Base-by-base conservation (phyloP, 2,113 vertebrate genomes). In the Aspiorhynchus laticeps region DNA sequence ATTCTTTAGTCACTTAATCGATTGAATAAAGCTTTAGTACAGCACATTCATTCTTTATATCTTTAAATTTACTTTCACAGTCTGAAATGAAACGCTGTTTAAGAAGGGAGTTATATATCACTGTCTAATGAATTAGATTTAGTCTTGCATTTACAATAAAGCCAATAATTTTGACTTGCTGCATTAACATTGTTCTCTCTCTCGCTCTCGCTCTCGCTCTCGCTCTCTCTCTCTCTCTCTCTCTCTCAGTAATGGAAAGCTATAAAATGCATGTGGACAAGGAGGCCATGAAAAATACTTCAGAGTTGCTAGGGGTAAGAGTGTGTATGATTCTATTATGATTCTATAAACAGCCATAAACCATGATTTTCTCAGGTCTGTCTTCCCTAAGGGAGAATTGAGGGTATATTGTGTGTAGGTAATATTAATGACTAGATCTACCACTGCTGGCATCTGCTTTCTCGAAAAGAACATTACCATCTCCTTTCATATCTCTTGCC, bases 181-280 rank as follows among this genome's bases (percentile, higher is more conserved):
- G 7, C 14, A 46, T 41, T 15, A 38, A 80, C 31, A n/a, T 43
- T 65, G 19, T 41, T 56, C 11, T 61, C 7, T 48, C n/a, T n/a
- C n/a, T n/a, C n/a, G n/a, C n/a, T n/a, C n/a, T n/a, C n/a, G n/a
- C n/a, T n/a, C n/a, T n/a, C n/a, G n/a, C n/a, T 26, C 5, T 51
- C 4, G 24, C 38, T 31, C 80, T 75, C 51, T 75, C 24, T 63
- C 89, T n/a, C n/a, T 26, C 5, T 51, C 4, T 28, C 38, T 31
- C 80, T 75, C 51, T 75, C 24, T 63, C 89, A 98, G 98, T 94
- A 80, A 98, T 98, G 97, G 98, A 98, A 93, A 97, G 92, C 73
- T 94, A 96, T 73, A 89, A 65, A 90, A 96, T 98, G 84, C 93
- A 92, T 3, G 95, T 98, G 92, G 93, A 97, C 91, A 94, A 93